phyloP scores from a whole-genome alignment of 2,888 invertebrate species.

The Alloplasta piceator region DNA sequence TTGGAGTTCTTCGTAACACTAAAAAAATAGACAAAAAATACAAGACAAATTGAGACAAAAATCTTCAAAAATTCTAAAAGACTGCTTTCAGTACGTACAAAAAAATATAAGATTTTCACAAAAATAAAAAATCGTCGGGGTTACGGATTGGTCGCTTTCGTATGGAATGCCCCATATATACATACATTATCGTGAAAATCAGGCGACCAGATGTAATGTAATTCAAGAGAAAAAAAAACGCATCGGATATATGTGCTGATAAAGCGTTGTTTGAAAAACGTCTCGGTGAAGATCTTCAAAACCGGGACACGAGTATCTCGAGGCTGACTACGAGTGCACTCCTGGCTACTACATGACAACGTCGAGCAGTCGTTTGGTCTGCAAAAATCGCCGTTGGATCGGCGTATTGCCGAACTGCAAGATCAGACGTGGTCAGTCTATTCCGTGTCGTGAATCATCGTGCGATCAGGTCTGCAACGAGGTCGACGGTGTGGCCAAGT shows the following conservation, averaged over 20 bases:
- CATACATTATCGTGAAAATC: too few relatives aligned
- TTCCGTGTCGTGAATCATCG: slow-evolving; percentile 75
- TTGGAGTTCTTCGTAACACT: too few relatives aligned
- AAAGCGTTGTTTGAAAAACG: not conserved
- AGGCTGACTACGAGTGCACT: slow-evolving; percentile 81
- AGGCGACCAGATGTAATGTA: too few relatives aligned
- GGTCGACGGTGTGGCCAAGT: slow-evolving; percentile 76
- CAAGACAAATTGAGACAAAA: too few relatives aligned
- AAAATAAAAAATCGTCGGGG: too few relatives aligned
- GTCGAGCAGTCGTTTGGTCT: slow-evolving; percentile 75
- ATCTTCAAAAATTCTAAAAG: too few relatives aligned
- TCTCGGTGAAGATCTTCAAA: slow-evolving; percentile 76
- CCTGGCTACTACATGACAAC: slow-evolving; percentile 76
- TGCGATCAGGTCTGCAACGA: slow-evolving; percentile 81
- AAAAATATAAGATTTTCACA: too few relatives aligned
- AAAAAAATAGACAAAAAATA: too few relatives aligned
- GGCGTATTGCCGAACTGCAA: slow-evolving; percentile 79
- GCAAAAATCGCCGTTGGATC: slow-evolving; percentile 79
- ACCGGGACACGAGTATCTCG: slow-evolving; percentile 80
- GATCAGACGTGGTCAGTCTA: slow-evolving; percentile 69
- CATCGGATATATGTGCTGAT: not conserved
- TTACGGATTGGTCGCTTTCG: too few relatives aligned
- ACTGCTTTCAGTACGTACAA: too few relatives aligned
- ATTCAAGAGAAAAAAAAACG: too few relatives aligned
- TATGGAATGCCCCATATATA: too few relatives aligned